phyloP scores from a whole-genome alignment of 2,888 invertebrate genomes.

The Tiliacea citrago region DNA sequence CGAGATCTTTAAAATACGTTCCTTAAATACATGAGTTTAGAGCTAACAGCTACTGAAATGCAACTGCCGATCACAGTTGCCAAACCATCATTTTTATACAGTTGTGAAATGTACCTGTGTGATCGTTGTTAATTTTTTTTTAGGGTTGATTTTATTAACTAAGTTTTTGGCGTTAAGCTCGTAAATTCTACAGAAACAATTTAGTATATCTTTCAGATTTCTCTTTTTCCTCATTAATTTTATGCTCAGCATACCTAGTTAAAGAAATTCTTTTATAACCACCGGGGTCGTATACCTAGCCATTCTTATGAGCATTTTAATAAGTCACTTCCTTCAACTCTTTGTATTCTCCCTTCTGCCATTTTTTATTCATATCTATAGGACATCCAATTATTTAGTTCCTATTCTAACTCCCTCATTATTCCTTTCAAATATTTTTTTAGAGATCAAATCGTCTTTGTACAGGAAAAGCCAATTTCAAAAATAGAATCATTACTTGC shows the following conservation, averaged over 20 bases:
- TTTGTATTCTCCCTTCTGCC: conserved; percentile 21
- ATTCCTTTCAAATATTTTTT: conserved; percentile 12
- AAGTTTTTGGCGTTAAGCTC: conserved; percentile 26
- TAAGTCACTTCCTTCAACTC: conserved; percentile 54
- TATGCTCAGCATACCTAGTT: conserved; percentile 34
- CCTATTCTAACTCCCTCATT: conserved; percentile 27
- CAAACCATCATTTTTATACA: not conserved
- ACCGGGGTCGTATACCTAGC: conserved; percentile 52
- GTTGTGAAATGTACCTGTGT: not conserved
- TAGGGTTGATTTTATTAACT: conserved; percentile 17
- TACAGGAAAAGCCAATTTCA: conserved; percentile 11
- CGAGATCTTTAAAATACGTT: not conserved
- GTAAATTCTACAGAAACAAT: conserved; percentile 17
- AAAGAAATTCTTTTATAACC: conserved; percentile 47
- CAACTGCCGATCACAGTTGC: not conserved
- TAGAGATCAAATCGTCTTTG: conserved; percentile 26
- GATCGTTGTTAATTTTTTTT: not conserved
- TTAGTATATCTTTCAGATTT: conserved; percentile 32
- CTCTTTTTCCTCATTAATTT: not conserved
- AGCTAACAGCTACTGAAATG: conserved; percentile 24
- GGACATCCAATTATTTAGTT: conserved; percentile 43
- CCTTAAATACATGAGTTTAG: not conserved
- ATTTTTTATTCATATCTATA: conserved; percentile 26
- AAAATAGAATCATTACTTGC: conserved; percentile 4
- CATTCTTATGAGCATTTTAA: conserved; percentile 53